phyloP scores from a whole-genome alignment of 2,797 vertebrate species.

The Malurus splendens region DNA sequence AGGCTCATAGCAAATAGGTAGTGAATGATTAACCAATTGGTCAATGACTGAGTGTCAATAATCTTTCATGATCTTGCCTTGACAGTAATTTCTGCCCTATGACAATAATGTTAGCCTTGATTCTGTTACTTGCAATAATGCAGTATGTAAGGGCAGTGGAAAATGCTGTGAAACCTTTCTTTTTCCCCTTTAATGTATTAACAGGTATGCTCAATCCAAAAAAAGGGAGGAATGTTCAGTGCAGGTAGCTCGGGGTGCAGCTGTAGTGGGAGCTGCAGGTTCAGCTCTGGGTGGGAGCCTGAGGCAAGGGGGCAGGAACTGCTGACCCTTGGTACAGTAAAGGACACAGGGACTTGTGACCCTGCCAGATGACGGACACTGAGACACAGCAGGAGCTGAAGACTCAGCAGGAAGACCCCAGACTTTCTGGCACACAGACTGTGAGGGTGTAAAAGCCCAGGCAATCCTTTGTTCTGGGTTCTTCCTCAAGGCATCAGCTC shows the following conservation, averaged over 20 bases:
- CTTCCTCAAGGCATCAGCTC: not conserved
- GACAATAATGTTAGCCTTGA: not conserved
- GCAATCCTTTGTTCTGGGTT: not conserved
- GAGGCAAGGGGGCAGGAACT: not conserved
- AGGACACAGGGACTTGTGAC: not conserved
- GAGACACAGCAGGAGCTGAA: not conserved
- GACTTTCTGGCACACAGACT: not conserved
- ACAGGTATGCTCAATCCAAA: not conserved
- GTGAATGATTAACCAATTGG: not conserved
- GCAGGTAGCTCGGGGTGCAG: rapidly evolving
- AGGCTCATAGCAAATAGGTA: not conserved
- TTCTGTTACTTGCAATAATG: not conserved
- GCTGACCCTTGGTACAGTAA: not conserved
- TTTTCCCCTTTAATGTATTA: not conserved
- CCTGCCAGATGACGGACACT: not conserved
- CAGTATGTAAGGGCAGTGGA: not conserved
- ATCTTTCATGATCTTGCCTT: not conserved
- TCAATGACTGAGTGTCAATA: not conserved
- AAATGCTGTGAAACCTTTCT: not conserved
- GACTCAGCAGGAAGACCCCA: not conserved
- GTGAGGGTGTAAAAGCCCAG: not conserved
- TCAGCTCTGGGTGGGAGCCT: not conserved
- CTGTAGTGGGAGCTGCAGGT: not conserved
- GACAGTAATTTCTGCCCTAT: not conserved
- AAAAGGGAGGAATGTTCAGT: not conserved